Evolutionary conservation across 1,140 invertebrate species (phyloP).

Genomic region (Plectrocnemia conspersa): DNA sequence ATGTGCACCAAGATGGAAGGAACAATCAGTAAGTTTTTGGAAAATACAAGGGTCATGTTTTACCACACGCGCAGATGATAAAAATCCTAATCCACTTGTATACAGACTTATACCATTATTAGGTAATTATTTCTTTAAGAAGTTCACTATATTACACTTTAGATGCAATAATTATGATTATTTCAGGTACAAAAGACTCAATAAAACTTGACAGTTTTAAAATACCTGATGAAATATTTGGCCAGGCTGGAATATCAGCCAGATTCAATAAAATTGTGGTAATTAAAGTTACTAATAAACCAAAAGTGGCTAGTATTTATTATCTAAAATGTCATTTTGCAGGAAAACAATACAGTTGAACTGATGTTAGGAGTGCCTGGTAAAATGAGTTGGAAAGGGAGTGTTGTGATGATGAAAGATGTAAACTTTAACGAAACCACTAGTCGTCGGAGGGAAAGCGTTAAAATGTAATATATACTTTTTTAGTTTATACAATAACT

Average conservation of each 20-base stretch:
- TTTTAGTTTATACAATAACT: no score
- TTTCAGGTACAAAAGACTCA: not conserved
- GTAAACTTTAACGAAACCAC: constrained; percentile 12
- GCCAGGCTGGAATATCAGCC: constrained; percentile 42
- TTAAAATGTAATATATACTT: no score
- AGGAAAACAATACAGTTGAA: constrained; percentile 17
- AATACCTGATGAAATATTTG: constrained; percentile 31
- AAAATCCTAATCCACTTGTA: not conserved
- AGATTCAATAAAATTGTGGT: constrained; percentile 6
- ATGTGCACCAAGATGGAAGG: constrained; percentile 31
- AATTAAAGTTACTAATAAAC: not conserved
- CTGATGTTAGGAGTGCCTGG: constrained; percentile 46
- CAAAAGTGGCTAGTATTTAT: constrained; percentile 13
- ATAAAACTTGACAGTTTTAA: not conserved
- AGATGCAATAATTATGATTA: constrained; percentile 3
- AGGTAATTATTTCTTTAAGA: constrained; percentile 3
- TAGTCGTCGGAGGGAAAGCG: constrained; percentile 12
- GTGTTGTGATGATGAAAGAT: constrained; percentile 21
- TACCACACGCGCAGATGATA: constrained; percentile 9
- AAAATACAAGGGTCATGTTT: constrained; percentile 33
- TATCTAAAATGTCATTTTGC: not conserved
- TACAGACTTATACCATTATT: constrained; percentile 15
- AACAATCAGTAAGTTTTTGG: constrained; percentile 17
- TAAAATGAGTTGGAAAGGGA: constrained; percentile 44
- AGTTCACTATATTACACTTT: not conserved